Evolutionary conservation across 2,113 vertebrate genomes (phyloP).

Genomic region (Zosterops pallidus): DNA sequence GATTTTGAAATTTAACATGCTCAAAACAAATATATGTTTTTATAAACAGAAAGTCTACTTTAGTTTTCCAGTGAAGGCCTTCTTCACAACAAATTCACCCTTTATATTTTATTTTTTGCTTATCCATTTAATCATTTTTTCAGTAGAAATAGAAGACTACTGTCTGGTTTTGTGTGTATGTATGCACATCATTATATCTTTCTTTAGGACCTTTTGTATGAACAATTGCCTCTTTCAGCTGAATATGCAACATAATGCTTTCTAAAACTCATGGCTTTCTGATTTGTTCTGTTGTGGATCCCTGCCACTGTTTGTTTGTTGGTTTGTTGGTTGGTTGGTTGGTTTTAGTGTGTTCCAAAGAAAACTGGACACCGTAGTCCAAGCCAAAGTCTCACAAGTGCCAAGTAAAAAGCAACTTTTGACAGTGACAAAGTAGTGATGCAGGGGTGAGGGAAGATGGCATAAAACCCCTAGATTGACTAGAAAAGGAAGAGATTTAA

Average conservation of each 20-base stretch:
- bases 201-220: neutral
- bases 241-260: neutral
- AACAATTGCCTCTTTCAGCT: neutral
- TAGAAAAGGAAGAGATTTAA: neutral
- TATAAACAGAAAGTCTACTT: neutral
- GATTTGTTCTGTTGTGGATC: neutral
- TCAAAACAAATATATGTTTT: neutral
- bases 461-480: fast-evolving
- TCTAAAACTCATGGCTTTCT: neutral
- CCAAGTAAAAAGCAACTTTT: neutral
- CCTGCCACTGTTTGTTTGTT: neutral
- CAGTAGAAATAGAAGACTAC: neutral
- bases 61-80: neutral
- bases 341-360: neutral
- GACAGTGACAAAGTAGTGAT: neutral
- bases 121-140: neutral
- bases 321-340: neutral
- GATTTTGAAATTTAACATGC: neutral
- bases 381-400: neutral
- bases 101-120: neutral
- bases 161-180: neutral
- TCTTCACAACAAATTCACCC: neutral
- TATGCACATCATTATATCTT: neutral
- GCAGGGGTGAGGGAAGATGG: neutral
- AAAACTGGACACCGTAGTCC: neutral